These are phyloP conservation scores for Norana najaformis DNA, from an alignment of 2,888 invertebrate species.

Conservation along the genomic window DNA sequence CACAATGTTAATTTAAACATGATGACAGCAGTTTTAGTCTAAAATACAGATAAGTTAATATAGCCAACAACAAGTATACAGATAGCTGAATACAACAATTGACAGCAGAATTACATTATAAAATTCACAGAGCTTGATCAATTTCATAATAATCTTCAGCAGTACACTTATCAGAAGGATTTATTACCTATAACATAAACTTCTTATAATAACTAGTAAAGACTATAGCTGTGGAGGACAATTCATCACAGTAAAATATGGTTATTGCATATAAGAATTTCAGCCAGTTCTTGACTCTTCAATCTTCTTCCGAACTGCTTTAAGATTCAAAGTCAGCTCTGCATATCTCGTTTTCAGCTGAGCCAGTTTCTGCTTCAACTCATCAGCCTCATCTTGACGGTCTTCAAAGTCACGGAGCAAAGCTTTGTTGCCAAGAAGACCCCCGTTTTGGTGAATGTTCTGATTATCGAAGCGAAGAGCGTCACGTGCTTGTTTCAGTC, in stretches of 20 bases:
- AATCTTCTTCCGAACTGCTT: slow-evolving; percentile 59
- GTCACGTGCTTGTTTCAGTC: slow-evolving; percentile 64
- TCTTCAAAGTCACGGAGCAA: slow-evolving; percentile 66
- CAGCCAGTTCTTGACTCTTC: slow-evolving; percentile 52
- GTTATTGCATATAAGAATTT: too few species aligned
- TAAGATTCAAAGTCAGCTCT: slow-evolving; percentile 58
- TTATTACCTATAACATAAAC: not conserved
- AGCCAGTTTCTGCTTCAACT: slow-evolving; percentile 53
- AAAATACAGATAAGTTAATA: not conserved
- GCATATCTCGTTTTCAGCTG: slow-evolving; percentile 57
- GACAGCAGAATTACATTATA: not conserved
- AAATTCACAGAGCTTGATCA: not conserved
- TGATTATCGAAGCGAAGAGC: slow-evolving; percentile 62
- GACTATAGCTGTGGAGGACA: not conserved
- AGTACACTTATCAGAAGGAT: not conserved
- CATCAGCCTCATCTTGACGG: slow-evolving; percentile 57
- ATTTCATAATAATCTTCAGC: not conserved
- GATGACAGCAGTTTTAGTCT: not conserved
- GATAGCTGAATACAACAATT: not conserved
- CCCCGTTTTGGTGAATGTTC: slow-evolving; percentile 64
- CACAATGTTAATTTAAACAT: not conserved
- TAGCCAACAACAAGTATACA: not conserved
- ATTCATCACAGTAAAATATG: not conserved
- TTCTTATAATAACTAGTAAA: not conserved
- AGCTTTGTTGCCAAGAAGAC: slow-evolving; percentile 65